Base-by-base conservation (phyloP, 30 jellyfish, hydroid and myxozoan species). In the Hydractinia symbiolongicarpus region DNA sequence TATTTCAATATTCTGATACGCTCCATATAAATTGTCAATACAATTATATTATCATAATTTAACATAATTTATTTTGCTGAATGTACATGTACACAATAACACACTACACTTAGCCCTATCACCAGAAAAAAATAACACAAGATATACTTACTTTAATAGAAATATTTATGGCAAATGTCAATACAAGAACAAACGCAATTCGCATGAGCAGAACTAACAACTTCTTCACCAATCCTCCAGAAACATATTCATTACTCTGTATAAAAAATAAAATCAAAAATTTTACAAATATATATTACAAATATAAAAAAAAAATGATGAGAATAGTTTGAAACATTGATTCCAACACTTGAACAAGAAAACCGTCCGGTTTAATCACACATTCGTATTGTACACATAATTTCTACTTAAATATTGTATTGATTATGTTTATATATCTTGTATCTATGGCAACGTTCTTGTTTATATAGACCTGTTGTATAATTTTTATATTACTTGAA, bases 131-230 rank as follows among this genome's bases (percentile, higher is more conserved):
- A 73, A 1, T 10, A 16, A 75, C 20, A 5, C 40, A 75, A 16
- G 6, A 58, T 8, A 61, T 3, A 6, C 89, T 40, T 79, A 91
- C 97, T 96, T 91, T 91, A 17, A 91, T 56, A 8, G 81, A 83
- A 78, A 86, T 11, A 58, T 82, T 91, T 8, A 91, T 56, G 14
- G 81, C 81, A 56, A 91, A 60, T 44, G 96, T 86, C 8, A 91
- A 53, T 19, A 85, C 61, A 9, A 91, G 79, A n/a, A 86, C 96
- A 67, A 82, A 88, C 50, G 72, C 61, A 14, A 86, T 77, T 1
- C 79, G 85, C 17, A 58, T 60, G 60, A 60, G 8, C 54, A 77
- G 20, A 8, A 57, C 62, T 54, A 77, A 54, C 57, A 77, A 54
- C 17, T 64, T 7, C 19, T 13, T 64, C 9, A 64, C 40, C 52